A percentile compares a stretch with the other conserved stretches of the same genome.
phyloP scores from a whole-genome alignment of 2,888 invertebrate genomes.

The Folsomia candida region DNA sequence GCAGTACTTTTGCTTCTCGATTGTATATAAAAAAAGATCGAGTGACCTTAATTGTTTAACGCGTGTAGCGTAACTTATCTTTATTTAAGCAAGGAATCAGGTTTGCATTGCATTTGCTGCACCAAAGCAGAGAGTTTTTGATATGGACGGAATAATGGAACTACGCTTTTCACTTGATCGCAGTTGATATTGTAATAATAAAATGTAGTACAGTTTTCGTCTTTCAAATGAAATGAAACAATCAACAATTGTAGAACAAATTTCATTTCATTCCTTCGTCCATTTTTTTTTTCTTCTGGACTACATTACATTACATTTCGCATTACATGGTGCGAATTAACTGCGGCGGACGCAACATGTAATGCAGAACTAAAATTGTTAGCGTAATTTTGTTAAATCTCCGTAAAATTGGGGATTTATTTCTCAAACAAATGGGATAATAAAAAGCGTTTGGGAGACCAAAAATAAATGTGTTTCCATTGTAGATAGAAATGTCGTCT shows the following conservation, averaged over 20 bases:
- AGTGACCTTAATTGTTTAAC: neutral
- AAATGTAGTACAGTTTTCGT: neutral
- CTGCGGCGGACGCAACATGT: neutral
- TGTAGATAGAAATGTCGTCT: neutral
- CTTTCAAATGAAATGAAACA: neutral
- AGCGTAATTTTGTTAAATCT: neutral
- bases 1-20: too few relatives aligned
- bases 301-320: too few relatives aligned
- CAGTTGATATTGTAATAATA: neutral
- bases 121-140: too few relatives aligned
- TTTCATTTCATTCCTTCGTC: too few relatives aligned
- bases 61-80: neutral
- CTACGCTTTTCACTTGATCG: neutral
- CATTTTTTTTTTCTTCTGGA: too few relatives aligned
- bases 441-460: neutral
- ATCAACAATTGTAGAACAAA: neutral
- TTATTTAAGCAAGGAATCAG: neutral
- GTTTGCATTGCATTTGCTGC: too few relatives aligned
- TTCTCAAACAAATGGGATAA: neutral
- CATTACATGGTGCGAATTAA: too few relatives aligned
- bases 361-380: neutral
- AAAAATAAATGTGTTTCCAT: neutral
- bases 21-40: too few relatives aligned
- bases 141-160: neutral
- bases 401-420: neutral